Evolutionary conservation across 2,797 vertebrate genomes (phyloP).

Genomic region (Hirundo rustica): DNA sequence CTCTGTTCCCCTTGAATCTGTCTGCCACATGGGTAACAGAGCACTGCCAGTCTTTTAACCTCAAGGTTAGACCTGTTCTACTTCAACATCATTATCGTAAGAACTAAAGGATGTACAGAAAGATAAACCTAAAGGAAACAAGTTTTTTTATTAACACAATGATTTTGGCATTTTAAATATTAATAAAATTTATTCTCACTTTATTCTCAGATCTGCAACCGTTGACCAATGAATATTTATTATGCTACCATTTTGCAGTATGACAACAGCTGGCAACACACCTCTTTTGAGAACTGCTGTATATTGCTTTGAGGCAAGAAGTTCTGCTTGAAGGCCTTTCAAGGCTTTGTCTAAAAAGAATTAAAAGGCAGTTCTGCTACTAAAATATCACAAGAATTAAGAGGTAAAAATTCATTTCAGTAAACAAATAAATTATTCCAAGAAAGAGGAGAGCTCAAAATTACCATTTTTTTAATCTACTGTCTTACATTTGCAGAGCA

Average conservation of each 20-base stretch:
- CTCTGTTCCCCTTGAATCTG: neutral
- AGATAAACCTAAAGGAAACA: neutral
- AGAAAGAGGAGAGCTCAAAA: neutral
- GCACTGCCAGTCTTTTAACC: neutral
- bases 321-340: neutral
- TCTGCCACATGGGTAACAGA: neutral
- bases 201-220: neutral
- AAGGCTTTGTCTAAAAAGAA: neutral
- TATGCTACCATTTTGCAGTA: neutral
- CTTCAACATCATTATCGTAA: neutral
- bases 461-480: neutral
- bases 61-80: neutral
- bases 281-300: neutral
- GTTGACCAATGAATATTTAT: neutral
- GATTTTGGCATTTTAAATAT: neutral
- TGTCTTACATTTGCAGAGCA: neutral
- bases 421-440: conserved; percentile 14
- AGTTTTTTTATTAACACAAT: neutral
- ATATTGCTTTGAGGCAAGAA: neutral
- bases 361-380: neutral
- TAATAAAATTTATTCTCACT: neutral
- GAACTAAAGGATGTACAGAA: neutral
- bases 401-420: neutral
- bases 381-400: neutral
- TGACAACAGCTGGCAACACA: neutral